Conservation (phyloP, 1,140 invertebrate genomes). For the Eufriesea mexicana region DNA sequence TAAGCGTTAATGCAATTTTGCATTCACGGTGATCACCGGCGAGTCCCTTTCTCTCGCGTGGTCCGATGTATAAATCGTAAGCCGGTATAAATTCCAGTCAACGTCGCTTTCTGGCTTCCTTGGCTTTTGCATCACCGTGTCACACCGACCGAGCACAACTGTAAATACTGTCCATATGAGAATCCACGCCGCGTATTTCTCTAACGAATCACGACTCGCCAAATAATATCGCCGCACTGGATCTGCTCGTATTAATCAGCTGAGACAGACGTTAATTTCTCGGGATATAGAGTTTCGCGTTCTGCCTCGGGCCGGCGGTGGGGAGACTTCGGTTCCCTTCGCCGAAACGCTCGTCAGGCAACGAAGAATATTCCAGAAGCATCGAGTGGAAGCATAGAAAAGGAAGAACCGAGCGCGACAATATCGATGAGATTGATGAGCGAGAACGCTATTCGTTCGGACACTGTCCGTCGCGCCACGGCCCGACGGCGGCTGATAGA, state of each 20-base stretch:
- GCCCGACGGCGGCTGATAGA: neutral
- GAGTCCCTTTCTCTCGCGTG: neutral
- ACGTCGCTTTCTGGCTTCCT: conserved; percentile 36
- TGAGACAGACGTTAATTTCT: conserved; percentile 52
- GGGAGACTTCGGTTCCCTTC: neutral
- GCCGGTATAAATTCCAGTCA: conserved; percentile 35
- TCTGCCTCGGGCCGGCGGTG: conserved; percentile 14
- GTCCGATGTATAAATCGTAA: conserved; percentile 6
- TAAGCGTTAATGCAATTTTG: neutral
- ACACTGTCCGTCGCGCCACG: neutral
- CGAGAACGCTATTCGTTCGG: conserved; percentile 1
- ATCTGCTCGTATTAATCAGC: conserved; percentile 60
- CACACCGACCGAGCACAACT: conserved; percentile 26
- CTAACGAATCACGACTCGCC: conserved; percentile 33
- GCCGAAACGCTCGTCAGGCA: conserved; percentile 38
- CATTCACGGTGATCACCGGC: neutral
- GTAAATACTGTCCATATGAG: conserved; percentile 33
- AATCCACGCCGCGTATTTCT: conserved; percentile 37
- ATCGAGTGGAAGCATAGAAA: neutral
- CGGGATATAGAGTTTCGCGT: conserved; percentile 35
- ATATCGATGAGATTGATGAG: conserved; percentile 35
- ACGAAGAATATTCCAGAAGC: conserved; percentile 51
- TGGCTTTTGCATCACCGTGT: conserved; percentile 39
- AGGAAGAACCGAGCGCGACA: conserved; percentile 40
- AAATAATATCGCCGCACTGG: conserved; percentile 39